Evolutionary conservation across 2,888 invertebrate genomes (phyloP).

Genomic region (Orchesellides sinensis): DNA sequence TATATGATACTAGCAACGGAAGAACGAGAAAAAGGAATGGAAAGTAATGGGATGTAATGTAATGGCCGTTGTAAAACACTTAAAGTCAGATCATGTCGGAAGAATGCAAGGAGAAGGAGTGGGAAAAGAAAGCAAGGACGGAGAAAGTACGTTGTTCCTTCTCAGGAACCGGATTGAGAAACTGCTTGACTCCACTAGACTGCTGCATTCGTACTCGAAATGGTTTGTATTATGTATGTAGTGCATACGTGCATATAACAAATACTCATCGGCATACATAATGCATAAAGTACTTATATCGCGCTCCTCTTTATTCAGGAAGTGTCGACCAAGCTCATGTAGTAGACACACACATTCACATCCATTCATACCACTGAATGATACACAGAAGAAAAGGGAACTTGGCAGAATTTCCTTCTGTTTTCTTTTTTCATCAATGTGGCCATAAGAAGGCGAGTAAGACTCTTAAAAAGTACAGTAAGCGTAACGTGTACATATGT

Average conservation of each 20-base stretch:
- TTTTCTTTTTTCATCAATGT: conserved; percentile 32
- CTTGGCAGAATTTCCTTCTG: conserved; percentile 51
- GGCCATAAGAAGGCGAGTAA: conserved; percentile 11
- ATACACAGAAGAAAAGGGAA: conserved; percentile 39
- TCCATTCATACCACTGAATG: conserved; percentile 28
- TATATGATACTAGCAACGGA: conserved; percentile 31
- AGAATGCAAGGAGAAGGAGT: conserved; percentile 19
- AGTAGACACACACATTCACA: neutral
- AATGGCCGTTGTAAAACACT: conserved; percentile 72
- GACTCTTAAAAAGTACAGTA: conserved; percentile 31
- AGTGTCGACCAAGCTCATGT: conserved; percentile 38
- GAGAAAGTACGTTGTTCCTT: neutral
- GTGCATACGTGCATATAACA: neutral
- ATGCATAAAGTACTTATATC: conserved; percentile 52
- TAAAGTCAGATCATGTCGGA: conserved; percentile 69
- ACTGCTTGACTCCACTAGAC: conserved; percentile 34
- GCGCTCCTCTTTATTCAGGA: conserved; percentile 50
- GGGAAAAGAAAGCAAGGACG: conserved; percentile 40
- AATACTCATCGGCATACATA: conserved; percentile 47
- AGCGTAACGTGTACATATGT: no score
- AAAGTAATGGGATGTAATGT: conserved; percentile 70
- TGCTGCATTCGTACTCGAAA: neutral
- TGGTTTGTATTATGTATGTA: no score
- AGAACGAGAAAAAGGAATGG: conserved; percentile 54
- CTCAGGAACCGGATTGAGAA: conserved; percentile 36